A percentile compares a stretch with the other conserved stretches of the same genome.
These are phyloP conservation scores for Rostratula benghalensis DNA, from an alignment of 2,113 vertebrate species.

Conservation along the genomic window DNA sequence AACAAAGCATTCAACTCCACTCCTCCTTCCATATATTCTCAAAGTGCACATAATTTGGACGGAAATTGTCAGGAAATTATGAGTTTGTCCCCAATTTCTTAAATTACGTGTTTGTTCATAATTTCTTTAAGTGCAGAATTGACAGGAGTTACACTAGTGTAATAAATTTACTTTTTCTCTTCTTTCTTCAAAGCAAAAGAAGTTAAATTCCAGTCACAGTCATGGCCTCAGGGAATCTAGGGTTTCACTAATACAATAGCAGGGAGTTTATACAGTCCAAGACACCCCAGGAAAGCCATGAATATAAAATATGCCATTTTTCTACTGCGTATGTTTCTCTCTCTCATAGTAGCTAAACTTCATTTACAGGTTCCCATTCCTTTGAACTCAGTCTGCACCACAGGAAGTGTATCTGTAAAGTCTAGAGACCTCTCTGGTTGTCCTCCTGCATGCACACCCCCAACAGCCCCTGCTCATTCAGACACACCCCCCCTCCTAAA, in stretches of 20 bases:
- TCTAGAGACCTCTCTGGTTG: background rate
- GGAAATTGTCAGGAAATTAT: background rate
- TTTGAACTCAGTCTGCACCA: background rate
- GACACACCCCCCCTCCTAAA: background rate
- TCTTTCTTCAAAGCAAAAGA: conserved; percentile 22
- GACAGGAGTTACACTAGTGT: background rate
- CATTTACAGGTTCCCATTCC: background rate
- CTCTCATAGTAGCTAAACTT: background rate
- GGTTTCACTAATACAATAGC: conserved; percentile 35
- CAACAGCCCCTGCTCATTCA: background rate
- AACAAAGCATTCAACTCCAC: background rate
- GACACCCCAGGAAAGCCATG: conserved; percentile 2
- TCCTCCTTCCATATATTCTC: background rate
- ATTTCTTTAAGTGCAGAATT: background rate
- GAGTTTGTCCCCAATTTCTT: background rate
- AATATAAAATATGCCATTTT: conserved; percentile 26
- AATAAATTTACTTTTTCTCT: conserved; percentile 11
- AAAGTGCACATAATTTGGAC: background rate
- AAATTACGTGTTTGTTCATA: background rate
- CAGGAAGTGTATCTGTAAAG: background rate
- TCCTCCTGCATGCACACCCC: background rate
- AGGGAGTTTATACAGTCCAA: conserved; percentile 7
- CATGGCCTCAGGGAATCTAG: conserved; percentile 5
- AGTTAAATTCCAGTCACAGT: background rate
- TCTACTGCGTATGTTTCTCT: background rate